A percentile compares a stretch with the other conserved stretches of the same genome.
Evolutionary conservation across 2,113 vertebrate genomes (phyloP).

Genomic region (Eulemur macaco): DNA sequence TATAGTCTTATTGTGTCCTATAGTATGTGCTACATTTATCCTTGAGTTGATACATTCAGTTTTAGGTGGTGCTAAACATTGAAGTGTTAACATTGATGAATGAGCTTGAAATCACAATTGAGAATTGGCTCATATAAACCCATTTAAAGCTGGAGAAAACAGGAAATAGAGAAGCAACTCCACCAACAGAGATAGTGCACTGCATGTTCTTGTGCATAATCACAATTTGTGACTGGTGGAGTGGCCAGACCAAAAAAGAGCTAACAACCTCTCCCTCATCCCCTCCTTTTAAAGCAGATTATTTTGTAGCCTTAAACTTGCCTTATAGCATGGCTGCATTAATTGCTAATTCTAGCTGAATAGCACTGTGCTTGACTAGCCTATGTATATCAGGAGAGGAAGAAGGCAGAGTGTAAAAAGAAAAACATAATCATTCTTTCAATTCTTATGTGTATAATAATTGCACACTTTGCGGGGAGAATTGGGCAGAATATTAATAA

Average conservation of each 20-base stretch:
- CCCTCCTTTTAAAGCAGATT: neutral
- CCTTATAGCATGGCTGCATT: neutral
- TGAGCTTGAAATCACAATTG: neutral
- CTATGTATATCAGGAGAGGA: neutral
- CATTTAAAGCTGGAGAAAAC: neutral
- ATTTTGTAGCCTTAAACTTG: neutral
- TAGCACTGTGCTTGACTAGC: neutral
- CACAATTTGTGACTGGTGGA: neutral
- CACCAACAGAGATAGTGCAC: neutral
- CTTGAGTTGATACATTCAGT: neutral
- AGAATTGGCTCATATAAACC: neutral
- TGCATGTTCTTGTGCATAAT: neutral
- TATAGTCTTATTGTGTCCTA: neutral
- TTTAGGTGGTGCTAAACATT: neutral
- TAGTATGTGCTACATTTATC: neutral
- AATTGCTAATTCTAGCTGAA: neutral
- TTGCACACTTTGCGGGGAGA: neutral
- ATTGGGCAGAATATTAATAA: neutral
- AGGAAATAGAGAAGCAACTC: neutral
- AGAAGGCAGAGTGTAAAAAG: fast-evolving
- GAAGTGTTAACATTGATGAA: neutral
- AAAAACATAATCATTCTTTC: neutral
- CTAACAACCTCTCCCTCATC: neutral
- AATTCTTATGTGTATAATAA: neutral
- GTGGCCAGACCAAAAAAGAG: neutral